These are phyloP conservation scores for Branchipolynoe longqiensis DNA, from an alignment of 2,888 invertebrate species.

Conservation along the genomic window DNA sequence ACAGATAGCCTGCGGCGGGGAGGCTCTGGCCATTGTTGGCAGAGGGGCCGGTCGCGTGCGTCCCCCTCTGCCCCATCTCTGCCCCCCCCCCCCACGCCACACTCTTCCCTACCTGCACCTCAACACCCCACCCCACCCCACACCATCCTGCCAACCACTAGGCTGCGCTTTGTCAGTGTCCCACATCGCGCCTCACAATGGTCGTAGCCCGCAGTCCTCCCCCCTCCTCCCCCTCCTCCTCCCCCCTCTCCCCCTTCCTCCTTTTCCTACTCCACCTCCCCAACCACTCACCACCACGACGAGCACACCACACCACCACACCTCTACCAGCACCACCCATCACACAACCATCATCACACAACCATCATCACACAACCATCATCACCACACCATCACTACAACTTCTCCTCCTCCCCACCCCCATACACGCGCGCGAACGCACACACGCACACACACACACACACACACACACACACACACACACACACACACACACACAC, in stretches of 20 bases:
- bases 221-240: too few species aligned
- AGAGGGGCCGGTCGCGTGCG: constrained; percentile 28
- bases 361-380: too few species aligned
- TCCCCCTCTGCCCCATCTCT: neutral
- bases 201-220: too few species aligned
- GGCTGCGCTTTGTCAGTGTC: neutral
- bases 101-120: constrained; percentile 1
- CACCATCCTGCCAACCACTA: neutral
- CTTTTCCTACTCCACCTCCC: constrained; percentile 11
- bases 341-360: constrained; percentile 26
- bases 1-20: neutral
- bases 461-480: constrained; percentile 17
- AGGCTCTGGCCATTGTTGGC: constrained; percentile 7
- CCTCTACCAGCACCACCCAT: neutral
- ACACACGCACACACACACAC: constrained; percentile 1
- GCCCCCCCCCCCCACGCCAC: neutral
- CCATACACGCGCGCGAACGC: constrained; percentile 7
- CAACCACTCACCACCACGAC: neutral
- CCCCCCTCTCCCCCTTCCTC: neutral
- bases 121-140: too few species aligned
- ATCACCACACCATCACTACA: neutral
- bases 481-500: neutral
- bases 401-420: neutral
- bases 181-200: neutral
- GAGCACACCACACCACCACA: neutral